Base-by-base conservation (phyloP, 2,113 vertebrate genomes). In the Pygoscelis antarcticus region DNA sequence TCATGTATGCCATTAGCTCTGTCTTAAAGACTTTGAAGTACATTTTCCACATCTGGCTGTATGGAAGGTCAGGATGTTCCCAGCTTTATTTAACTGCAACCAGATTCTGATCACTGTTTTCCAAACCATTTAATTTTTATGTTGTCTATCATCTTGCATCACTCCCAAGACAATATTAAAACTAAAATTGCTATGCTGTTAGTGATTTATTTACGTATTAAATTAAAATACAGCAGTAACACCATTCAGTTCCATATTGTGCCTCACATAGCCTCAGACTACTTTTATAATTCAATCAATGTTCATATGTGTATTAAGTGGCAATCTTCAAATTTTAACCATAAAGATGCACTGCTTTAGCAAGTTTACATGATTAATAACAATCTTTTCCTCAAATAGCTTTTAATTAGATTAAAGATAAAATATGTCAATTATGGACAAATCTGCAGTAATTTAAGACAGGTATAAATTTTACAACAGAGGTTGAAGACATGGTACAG, bases 61-160 rank as follows among this genome's bases (percentile, higher is more conserved):
- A 61, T 54, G 42, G 83, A 96, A 94, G 83, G 86, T 95, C 96
- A 93, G 72, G 83, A 87, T 76, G 74, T 95, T 91, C 92, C 86
- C 77, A 95, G 61, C 32, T 92, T 93, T 76, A 27, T 78, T 96
- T 95, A 92, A 97, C 40, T 89, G 75, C 52, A 87, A 94, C 52
- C 88, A 95, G 80, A 89, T 84, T 82, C 80, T 52, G 61, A 87
- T 69, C 38, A 83, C 10, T 91, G 19, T 84, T 87, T 94, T 92
- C 76, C 58, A 91, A 82, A 91, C 27, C 9, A 54, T 72, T 82
- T 36, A 26, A 61, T 91, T 95, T 94, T 91, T 54, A 78, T 68
- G 52, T 71, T 76, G 15, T 64, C 30, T 92, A 65, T 79, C 21
- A 52, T 64, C 79, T 87, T 95, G 11, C 52, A 79, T 68, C 3